Evolutionary conservation across 1,140 invertebrate species (phyloP), one percentile per base, ranked within the genome.

Genomic region (Hyposmocoma kahamanoa): DNA sequence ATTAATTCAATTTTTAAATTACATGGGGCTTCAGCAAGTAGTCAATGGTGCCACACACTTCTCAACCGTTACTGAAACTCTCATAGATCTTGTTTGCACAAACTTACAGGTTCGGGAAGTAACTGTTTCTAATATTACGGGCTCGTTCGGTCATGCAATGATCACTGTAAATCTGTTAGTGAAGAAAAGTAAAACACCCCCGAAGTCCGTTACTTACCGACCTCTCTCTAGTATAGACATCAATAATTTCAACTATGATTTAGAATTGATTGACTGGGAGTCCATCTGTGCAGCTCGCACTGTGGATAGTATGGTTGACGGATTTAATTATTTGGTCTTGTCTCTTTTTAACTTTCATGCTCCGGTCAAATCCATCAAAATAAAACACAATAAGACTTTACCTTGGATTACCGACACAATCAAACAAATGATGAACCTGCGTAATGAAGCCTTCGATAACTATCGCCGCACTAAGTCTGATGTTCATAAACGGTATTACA

Each of bases 81-180:
- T 48, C 11, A 38, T 48, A 24, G 46, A 48, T 26, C 9, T 48
- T 10, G 46, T 48, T 0, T 48, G 46, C 19, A 48, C 46, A 9
- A 19, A 48, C 17, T 11, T 20, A 2, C 30, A 5, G 6, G 32
- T 48, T 6, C 20, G 22, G 8, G 36, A 41, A 11, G 32, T 48
- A 13, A 5, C 19, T 2, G 46, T 48, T 3, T 20, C 39, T n/a
- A 42, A 42, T 22, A 42, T 42, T 21, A 21, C 39, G n/a, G 39
- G 39, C 3, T 36, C 30, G n/a, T 20, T 47, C 9, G 44, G 44
- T 11, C 44, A 47, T 36, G 28, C 28, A 5, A 47, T 47, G 44
- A 19, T 47, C 5, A 47, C 11, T 21, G 9, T 47, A 1, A 47
- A 17, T 34, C 21, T 47, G 18, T 10, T 30, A 11, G n/a, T 20